Percentiles rank a stretch among this genome's conserved stretches.
phyloP scores from a whole-genome alignment of 2,797 vertebrate genomes.

The Pseudopleuronectes americanus region DNA sequence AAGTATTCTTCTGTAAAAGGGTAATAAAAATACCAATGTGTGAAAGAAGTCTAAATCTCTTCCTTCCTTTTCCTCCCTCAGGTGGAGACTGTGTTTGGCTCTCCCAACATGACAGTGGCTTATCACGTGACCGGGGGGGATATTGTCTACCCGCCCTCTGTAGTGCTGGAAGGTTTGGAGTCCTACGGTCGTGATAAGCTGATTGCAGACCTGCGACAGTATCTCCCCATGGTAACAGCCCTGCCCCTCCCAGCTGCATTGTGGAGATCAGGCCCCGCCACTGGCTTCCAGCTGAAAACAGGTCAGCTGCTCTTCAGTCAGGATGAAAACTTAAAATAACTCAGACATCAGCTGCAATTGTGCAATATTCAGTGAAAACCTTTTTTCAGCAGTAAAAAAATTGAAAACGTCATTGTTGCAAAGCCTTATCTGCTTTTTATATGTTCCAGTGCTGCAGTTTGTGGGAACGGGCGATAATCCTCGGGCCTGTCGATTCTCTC shows the following conservation, averaged over 20 bases:
- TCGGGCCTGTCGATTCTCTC: conserved; percentile 93
- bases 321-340: conserved; percentile 38
- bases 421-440: not conserved
- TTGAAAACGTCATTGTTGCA: no score
- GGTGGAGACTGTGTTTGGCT: conserved; percentile 86
- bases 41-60: no score
- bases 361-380: conserved; percentile 12
- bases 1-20: not conserved
- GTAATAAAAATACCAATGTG: no score
- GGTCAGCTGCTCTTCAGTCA: conserved; percentile 81
- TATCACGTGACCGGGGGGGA: conserved; percentile 90
- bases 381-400: no score
- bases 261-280: conserved; percentile 88
- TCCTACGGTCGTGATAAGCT: conserved; percentile 89
- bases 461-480: conserved; percentile 91
- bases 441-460: conserved; percentile 92
- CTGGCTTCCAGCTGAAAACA: conserved; percentile 93
- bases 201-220: conserved; percentile 91
- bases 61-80: conserved; percentile 39
- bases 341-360: conserved; percentile 37
- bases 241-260: conserved; percentile 87
- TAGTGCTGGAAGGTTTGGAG: conserved; percentile 86
- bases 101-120: conserved; percentile 91
- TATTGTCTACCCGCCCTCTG: conserved; percentile 89
- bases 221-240: conserved; percentile 90